Base-by-base conservation (phyloP, 2,888 invertebrate species). In the Acrobeloides nanus region DNA sequence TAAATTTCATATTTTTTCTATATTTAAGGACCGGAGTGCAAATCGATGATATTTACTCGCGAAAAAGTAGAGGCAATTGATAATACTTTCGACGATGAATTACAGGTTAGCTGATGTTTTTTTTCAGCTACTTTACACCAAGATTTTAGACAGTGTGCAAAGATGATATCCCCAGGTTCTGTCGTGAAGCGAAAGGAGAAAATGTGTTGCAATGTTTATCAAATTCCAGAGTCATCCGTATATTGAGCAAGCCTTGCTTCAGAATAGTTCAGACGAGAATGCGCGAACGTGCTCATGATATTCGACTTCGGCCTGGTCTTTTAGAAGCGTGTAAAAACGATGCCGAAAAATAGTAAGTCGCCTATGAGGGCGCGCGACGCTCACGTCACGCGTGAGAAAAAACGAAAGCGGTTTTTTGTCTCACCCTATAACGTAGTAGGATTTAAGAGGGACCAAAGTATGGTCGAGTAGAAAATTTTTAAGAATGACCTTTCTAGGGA, bases 241-340 rank as follows among this genome's bases (percentile, higher is more conserved):
- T 64, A 8, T 55, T 71, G 17, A 64, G 66, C 39, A 38, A 57
- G 24, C 57, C 52, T 15, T 70, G 70, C 48, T 63, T 62, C 47
- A 53, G 54, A 37, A 42, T 64, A 15, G 64, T 66, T 8, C 46
- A 59, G 38, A 61, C 60, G 44, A 51, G 73, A 7, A 61, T 72
- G 67, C 53, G 55, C n/a, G 73, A 73, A 41, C 55, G 62, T 7
- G 62, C 64, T 5, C 46, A 59, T 26, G 89, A 95, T 76, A 86
- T 89, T 72, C 83, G 87, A 64, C 79, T 92, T 48, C 89, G 93
- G 79, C 89, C 90, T 1, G 77, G 87, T 34, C 79, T 95, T 26
- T 82, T 84, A 51, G 82, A 83, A 44, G 81, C 87, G 46, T 95
- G 95, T 74, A 76, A 78, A 54, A 62, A 72, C n/a, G 82, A 82